These are phyloP conservation scores for Amphimallon solstitiale DNA, from an alignment of 2,888 invertebrate species.

Conservation along the genomic window DNA sequence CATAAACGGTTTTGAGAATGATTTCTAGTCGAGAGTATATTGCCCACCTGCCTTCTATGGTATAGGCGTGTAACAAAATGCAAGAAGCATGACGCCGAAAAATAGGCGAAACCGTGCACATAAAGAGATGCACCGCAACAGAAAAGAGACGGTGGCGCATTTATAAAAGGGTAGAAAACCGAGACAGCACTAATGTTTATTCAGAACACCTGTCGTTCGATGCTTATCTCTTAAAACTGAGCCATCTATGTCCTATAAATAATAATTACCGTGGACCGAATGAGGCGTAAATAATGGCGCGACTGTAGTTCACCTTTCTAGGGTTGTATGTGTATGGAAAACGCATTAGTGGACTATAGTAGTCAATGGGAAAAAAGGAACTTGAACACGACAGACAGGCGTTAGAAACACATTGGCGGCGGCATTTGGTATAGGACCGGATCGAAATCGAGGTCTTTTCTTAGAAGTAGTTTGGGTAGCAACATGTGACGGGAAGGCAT, in stretches of 20 bases:
- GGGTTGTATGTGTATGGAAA: background rate
- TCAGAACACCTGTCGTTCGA: constrained; percentile 33
- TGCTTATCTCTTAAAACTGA: constrained; percentile 32
- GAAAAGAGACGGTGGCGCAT: background rate
- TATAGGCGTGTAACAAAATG: constrained; percentile 10
- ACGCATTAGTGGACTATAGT: constrained; percentile 5
- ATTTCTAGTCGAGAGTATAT: background rate
- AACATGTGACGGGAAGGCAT: constrained; percentile 47
- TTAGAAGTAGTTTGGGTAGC: constrained; percentile 45
- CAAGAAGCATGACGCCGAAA: constrained; percentile 36
- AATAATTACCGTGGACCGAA: constrained; percentile 31
- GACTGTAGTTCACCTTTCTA: constrained; percentile 35
- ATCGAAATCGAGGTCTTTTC: constrained; percentile 41
- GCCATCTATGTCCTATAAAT: constrained; percentile 34
- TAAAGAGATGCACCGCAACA: constrained; percentile 23
- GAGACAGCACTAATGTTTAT: constrained; percentile 30
- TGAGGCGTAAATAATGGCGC: constrained; percentile 36
- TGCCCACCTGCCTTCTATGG: constrained; percentile 13
- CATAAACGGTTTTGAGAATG: constrained; percentile 6
- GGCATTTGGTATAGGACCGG: constrained; percentile 35
- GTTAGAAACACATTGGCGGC: constrained; percentile 35
- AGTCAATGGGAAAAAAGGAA: constrained; percentile 1
- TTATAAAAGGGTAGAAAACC: constrained; percentile 15
- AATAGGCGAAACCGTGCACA: constrained; percentile 37
- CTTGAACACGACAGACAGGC: constrained; percentile 32